Conservation (phyloP, 2,113 vertebrate genomes). For the Tetrao urogallus region DNA sequence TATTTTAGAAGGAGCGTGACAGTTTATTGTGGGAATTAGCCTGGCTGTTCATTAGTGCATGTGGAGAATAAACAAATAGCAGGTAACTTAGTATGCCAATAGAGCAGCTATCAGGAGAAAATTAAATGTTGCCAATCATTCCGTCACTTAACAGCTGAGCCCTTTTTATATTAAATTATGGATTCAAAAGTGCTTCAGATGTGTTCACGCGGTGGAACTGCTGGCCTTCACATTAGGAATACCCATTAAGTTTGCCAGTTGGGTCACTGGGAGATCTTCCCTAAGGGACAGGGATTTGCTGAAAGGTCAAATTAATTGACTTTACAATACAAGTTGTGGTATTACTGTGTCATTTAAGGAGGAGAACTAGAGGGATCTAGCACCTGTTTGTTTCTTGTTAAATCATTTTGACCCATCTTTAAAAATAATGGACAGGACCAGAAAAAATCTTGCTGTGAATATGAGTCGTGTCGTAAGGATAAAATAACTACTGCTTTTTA, state of each 20-base stretch:
- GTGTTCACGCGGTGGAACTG: neutral
- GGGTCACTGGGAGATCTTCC: neutral
- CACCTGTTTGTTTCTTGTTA: neutral
- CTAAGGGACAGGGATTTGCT: neutral
- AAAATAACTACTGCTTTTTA: slow-evolving; percentile 20
- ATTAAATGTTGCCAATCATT: neutral
- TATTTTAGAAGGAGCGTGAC: neutral
- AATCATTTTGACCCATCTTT: slow-evolving; percentile 23
- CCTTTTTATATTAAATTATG: neutral
- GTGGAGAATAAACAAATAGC: neutral
- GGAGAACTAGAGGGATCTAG: neutral
- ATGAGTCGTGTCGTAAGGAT: slow-evolving; percentile 2
- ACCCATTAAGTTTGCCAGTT: neutral
- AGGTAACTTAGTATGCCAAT: neutral
- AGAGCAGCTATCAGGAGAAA: neutral
- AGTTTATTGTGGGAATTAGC: slow-evolving; percentile 17
- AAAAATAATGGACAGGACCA: neutral
- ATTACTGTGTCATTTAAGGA: neutral
- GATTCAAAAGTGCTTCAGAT: neutral
- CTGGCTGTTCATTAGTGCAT: neutral
- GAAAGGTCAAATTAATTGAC: neutral
- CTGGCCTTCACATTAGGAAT: neutral
- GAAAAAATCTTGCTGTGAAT: neutral
- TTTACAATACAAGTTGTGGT: neutral
- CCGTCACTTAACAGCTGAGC: neutral